Base-by-base conservation (phyloP, 2,113 vertebrate genomes). In the Ictalurus punctatus region DNA sequence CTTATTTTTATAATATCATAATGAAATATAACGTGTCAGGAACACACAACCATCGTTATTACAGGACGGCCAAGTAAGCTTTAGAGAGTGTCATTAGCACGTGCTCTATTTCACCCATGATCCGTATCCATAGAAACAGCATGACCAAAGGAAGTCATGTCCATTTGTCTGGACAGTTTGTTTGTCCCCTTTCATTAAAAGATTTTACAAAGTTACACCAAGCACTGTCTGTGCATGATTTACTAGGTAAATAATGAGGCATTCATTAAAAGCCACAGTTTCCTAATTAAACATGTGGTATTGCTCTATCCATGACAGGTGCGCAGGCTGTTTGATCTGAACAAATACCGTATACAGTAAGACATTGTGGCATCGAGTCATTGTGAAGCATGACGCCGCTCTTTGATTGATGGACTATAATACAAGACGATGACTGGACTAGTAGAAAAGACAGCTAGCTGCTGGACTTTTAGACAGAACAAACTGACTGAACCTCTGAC, bases 101-200 rank as follows among this genome's bases (percentile, higher is more conserved):
- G 48, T 14, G 27, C 52, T 80, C 25, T 52, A 40, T 80, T 80
- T 80, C 6, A 80, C 48, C 78, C 16, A 30, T 58, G 27, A 56
- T 14, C 23, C 83, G 58, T 69, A 52, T 86, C 67, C 84, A 85
- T 79, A 61, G 84, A 84, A 69, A 86, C 40, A 71, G 37, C 61
- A 80, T 87, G 90, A 59, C 56, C 59, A 34, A 80, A 6, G 74
- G 81, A 78, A 27, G 13, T 19, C 34, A 78, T 48, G 44, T 48
- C 14, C 13, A 80, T 65, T 78, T 86, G 37, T 52, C 40, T 63
- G 63, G 4, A 44, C 67, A 10, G 8, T 85, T 6, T 89, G 23
- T 86, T 87, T 83, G 65, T 67, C 67, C 61, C 25, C 34, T 85
- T 85, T 85, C 17, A 52, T 69, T 83, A 37, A 83, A 83, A 61